Evolutionary conservation across 2,113 vertebrate species (phyloP).

Genomic region (Xiphias gladius): DNA sequence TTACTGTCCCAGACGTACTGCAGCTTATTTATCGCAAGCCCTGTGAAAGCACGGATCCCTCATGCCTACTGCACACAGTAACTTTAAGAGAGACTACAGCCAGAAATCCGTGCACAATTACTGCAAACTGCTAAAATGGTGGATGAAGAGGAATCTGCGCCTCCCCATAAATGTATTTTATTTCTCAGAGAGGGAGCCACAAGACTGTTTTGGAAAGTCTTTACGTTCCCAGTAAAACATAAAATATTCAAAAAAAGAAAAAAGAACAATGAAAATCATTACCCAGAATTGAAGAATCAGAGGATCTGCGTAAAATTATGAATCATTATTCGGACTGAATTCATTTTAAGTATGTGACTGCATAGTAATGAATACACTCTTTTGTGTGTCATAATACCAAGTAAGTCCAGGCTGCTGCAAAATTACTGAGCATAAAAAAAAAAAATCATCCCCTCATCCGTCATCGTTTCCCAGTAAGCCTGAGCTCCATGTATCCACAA

Average conservation of each 20-base stretch:
- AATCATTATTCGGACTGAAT: neutral
- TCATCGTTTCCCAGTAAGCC: neutral
- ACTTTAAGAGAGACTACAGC: neutral
- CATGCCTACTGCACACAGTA: neutral
- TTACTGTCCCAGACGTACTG: neutral
- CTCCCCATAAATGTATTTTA: neutral
- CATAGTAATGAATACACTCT: neutral
- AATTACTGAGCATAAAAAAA: neutral
- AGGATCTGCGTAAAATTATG: neutral
- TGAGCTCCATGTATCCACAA: neutral
- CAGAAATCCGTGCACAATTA: conserved; percentile 32
- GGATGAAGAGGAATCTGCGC: conserved; percentile 51
- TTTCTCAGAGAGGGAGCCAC: neutral
- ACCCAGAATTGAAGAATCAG: neutral
- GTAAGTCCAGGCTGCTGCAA: conserved; percentile 7
- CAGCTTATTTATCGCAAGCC: neutral
- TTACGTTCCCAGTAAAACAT: neutral
- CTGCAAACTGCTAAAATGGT: conserved; percentile 39
- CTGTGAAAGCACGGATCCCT: neutral
- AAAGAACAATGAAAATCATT: neutral
- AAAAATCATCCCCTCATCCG: neutral
- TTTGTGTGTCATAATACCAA: conserved; percentile 2
- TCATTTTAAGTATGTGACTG: neutral
- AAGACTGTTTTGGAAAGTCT: neutral
- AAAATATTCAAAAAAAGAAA: neutral